Base-by-base conservation (phyloP, 1,140 invertebrate genomes). In the Caerostris extrusa region DNA sequence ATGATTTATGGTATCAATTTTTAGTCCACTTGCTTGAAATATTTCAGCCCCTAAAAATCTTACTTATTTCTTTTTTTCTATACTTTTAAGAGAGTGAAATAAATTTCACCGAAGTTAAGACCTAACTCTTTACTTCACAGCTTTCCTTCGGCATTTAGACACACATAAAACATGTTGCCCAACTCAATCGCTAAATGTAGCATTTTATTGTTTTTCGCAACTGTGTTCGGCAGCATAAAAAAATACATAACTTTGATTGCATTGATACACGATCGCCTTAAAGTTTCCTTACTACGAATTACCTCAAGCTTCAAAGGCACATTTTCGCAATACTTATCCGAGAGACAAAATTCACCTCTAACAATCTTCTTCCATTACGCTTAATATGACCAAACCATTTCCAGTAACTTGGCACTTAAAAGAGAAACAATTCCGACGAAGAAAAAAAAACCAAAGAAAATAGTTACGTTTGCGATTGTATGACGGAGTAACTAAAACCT, bases 221-320 rank as follows among this genome's bases (percentile, higher is more conserved):
- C 10, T 17, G 17, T 67, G n/a, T 4, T 3, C 61, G n/a, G 61
- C 17, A 67, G 61, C n/a, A 17, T 67, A 60, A 67, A 67, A 67
- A 67, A 67, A 67, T 64, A 64, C 61, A 67, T 67, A 67, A 67
- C 61, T 67, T 67, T 67, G 61, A 67, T 67, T 67, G 12, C 61
- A 67, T 67, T 67, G 61, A 67, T 67, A 14, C 2, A 67, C 6
- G 61, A 67, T 67, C 0, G 5, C 17, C 6, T 4, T 8, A 17
- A 17, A 17, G 6, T 17, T 67, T 67, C 6, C 6, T 67, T 67
- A 10, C 17, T 4, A 17, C 5, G 61, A 12, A 3, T 10, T 67
- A 7, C 10, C 61, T n/a, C n/a, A 17, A 5, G 12, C 61, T n/a
- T 2, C 61, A 5, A 34, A n/a, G 61, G 61, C 61, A 67, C 17